Evolutionary conservation across 2,113 vertebrate species (phyloP), one percentile per base, ranked within the genome.

Genomic region (Carlito syrichta): DNA sequence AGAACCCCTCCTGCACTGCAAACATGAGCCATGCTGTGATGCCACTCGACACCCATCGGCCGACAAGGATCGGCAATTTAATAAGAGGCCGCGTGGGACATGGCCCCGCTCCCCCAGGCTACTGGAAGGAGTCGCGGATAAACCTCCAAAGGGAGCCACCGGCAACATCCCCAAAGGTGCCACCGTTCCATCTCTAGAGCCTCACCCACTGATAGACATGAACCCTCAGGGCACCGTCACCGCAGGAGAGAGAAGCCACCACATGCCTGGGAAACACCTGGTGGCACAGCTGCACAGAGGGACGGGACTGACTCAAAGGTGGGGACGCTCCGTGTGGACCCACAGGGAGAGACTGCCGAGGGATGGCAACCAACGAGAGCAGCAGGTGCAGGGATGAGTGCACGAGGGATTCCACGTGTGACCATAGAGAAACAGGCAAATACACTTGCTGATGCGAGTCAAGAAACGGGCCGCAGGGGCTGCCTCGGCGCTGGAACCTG

Each of bases 221-320:
- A 45, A 10, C 22, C 40, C 63, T 32, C 5, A 40, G 2, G 0
- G 38, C 38, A 2, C 23, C 0, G 0, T 25, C 40, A 40, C 22
- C 9, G 16, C 5, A 12, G 50, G 48, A 50, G 50, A 4, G 30
- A 23, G 74, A 50, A 9, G 7, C 40, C 19, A 7, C 17, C 0
- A 0, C 1, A 4, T 6, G 14, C 25, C 0, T 7, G 0, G 2
- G 16, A 23, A 48, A 45, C 0, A 8, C 2, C n/a, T n/a, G n/a
- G n/a, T n/a, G n/a, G n/a, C n/a, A n/a, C n/a, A n/a, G n/a, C n/a
- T n/a, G n/a, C n/a, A n/a, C n/a, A n/a, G n/a, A n/a, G n/a, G n/a
- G n/a, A n/a, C n/a, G n/a, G n/a, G n/a, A n/a, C n/a, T 7, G 52
- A 2, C 35, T 1, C 16, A 19, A 7, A 35, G 58, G 6, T 16